Conservation (phyloP, 2,113 vertebrate genomes). For the Dromas ardeola region DNA sequence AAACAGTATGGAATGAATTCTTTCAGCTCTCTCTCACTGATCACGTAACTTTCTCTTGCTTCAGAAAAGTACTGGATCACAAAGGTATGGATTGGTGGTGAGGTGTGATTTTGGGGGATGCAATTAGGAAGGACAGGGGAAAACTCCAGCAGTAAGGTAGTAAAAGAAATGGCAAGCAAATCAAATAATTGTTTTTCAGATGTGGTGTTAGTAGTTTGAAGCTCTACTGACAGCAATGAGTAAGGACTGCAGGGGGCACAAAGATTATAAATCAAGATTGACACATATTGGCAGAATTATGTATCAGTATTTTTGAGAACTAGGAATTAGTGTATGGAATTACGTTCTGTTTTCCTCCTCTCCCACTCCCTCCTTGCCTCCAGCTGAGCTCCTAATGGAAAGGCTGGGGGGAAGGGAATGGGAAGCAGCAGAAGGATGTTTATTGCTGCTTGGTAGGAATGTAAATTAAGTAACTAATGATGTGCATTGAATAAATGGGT, state of each 20-base stretch:
- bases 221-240: neutral
- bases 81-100: neutral
- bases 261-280: neutral
- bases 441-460: slow-evolving; percentile 19
- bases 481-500: neutral
- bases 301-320: neutral
- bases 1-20: neutral
- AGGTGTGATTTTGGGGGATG: neutral
- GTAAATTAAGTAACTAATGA: slow-evolving; percentile 39
- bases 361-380: neutral
- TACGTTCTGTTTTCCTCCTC: neutral
- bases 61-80: neutral
- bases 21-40: neutral
- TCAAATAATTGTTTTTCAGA: neutral
- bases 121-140: neutral
- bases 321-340: neutral
- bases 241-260: neutral
- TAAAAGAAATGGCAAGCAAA: neutral
- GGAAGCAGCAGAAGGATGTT: slow-evolving; percentile 22
- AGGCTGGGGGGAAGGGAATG: neutral
- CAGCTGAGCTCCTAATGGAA: slow-evolving; percentile 27
- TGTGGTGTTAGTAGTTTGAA: neutral
- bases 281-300: neutral
- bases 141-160: neutral
- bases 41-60: neutral